Evolutionary conservation across 92 coral and sea anemone species (phyloP).

Genomic region (Heliopora coerulea): DNA sequence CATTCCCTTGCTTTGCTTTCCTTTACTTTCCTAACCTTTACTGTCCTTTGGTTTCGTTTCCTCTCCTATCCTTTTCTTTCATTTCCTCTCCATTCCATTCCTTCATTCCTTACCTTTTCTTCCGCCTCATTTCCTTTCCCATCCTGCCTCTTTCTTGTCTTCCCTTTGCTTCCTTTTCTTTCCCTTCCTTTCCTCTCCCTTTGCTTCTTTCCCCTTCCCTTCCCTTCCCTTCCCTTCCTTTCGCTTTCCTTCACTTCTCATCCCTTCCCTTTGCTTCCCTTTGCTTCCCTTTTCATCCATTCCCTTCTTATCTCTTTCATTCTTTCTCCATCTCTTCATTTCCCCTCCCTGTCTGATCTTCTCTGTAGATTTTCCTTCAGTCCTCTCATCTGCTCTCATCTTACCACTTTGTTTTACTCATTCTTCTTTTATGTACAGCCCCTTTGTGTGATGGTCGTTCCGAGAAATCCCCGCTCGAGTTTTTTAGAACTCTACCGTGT

Average conservation of each 20-base stretch:
- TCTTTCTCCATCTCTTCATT: neutral
- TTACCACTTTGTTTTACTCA: neutral
- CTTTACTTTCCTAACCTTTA: neutral
- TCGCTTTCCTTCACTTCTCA: neutral
- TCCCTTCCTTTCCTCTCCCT: neutral
- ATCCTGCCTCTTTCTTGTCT: neutral
- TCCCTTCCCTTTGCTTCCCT: neutral
- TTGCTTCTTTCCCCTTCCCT: neutral
- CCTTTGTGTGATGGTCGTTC: too few relatives aligned
- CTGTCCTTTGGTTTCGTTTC: neutral
- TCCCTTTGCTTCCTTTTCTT: neutral
- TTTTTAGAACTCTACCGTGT: too few relatives aligned
- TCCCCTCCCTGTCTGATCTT: neutral
- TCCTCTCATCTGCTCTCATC: neutral
- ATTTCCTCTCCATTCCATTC: neutral
- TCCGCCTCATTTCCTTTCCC: neutral
- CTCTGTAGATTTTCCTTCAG: neutral
- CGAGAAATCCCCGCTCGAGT: too few relatives aligned
- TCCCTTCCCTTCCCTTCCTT: neutral
- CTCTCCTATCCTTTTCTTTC: neutral
- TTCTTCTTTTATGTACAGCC: neutral
- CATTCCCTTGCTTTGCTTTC: neutral
- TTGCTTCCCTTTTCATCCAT: neutral
- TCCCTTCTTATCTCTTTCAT: neutral
- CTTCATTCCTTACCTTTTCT: neutral